Evolutionary conservation across 1,140 invertebrate species (phyloP).

Genomic region (Agrypnia vestita): DNA sequence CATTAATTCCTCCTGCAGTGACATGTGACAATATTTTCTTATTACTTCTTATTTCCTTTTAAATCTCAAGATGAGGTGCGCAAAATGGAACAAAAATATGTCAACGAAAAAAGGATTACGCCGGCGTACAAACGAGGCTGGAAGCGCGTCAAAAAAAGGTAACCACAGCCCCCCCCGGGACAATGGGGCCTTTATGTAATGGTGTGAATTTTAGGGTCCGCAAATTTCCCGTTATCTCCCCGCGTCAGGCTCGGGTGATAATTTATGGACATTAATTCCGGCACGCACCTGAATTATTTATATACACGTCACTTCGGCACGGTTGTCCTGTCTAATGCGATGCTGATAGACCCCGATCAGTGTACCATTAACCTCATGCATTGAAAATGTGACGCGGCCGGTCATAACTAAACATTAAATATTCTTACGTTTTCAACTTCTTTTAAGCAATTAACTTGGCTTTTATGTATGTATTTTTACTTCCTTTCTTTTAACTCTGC

Average conservation of each 20-base stretch:
- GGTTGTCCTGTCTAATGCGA: neutral
- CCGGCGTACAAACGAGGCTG: neutral
- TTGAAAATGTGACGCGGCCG: neutral
- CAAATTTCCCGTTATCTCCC: constrained; percentile 38
- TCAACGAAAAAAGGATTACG: too few species aligned
- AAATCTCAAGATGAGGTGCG: too few species aligned
- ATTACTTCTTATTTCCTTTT: too few species aligned
- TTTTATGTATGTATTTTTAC: too few species aligned
- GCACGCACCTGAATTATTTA: constrained; percentile 44
- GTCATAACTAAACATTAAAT: neutral
- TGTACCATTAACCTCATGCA: neutral
- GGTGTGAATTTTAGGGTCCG: constrained; percentile 39
- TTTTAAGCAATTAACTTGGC: too few species aligned
- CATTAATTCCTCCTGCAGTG: too few species aligned
- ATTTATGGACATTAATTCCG: constrained; percentile 37
- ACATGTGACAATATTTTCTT: too few species aligned
- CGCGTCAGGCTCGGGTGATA: constrained; percentile 33
- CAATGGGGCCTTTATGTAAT: constrained; percentile 15
- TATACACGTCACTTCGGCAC: constrained; percentile 19
- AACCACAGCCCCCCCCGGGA: neutral
- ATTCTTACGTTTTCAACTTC: too few species aligned
- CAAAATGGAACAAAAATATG: too few species aligned
- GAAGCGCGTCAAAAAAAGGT: neutral
- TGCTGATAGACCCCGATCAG: neutral
- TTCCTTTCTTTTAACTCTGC: too few species aligned